Base-by-base conservation (phyloP, 2,113 vertebrate species). In the Vidua chalybeata region DNA sequence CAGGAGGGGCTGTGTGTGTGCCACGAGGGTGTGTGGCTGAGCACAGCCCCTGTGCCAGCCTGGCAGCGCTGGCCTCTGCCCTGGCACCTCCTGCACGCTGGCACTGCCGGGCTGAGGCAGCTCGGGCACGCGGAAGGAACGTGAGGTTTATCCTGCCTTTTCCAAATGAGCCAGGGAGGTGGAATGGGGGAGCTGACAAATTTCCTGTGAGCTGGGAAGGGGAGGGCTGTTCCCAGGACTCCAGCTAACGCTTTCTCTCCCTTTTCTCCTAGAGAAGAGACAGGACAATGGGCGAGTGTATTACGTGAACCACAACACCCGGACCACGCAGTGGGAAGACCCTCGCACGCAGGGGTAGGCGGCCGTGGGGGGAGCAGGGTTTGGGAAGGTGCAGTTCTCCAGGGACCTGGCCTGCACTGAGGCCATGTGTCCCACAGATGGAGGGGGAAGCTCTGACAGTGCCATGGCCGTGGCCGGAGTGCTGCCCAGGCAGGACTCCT, bases 301-400 rank as follows among this genome's bases (percentile, higher is more conserved):
- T 98, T 99, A 99, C 93, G 99, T 99, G 98, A 99, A 99, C 98
- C 99, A 99, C 98, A 99, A 99, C 98, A 99, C 99, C 0, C 98
- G 99, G 64, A 99, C 99, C 14, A 99, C 99, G 1, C 99, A 99
- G 96, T 99, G 99, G 99, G 99, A 99, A 80, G 99, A 99, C 61
- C 99, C 99, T 58, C 98, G 99, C 94, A 99, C 99, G 11, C 99
- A 99, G 98, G 99, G 99, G 99, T 99, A 97, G 99, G 99, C 3
- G 30, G 54, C 30, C 0, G 2, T 1, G 30, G 64, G 33, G 41
- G 8, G 7, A 71, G 45, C 58, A 8, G 66, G 67, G 27, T 23
- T 72, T 68, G 10, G 2, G 67, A n/a, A 48, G 89, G 58, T 39
- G 33, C 13, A 4, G 61, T 3, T 80, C 68, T 48, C 33, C 54